These are phyloP conservation scores for Aleiodes leptofemur DNA, from an alignment of 2,888 invertebrate species.

Conservation along the genomic window DNA sequence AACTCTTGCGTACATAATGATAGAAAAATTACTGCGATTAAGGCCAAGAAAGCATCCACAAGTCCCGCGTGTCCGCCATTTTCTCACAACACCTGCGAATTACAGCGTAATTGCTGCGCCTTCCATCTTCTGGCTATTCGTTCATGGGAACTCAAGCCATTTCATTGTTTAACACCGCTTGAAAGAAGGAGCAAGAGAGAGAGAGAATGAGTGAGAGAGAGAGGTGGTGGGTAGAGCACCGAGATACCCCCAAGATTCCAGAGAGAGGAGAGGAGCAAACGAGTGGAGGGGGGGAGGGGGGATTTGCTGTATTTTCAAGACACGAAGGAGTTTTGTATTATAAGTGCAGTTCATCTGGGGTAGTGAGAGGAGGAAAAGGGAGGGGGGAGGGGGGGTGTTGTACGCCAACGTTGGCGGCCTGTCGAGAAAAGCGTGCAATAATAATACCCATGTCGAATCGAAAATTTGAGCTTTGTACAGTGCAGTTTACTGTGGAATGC, in stretches of 20 bases:
- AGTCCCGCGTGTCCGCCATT: conserved; percentile 65
- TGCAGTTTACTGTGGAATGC: conserved; percentile 47
- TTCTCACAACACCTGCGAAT: conserved; percentile 74
- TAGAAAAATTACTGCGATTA: conserved; percentile 73
- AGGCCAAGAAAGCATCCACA: conserved; percentile 69
- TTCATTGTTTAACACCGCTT: conserved; percentile 69
- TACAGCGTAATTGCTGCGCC: conserved; percentile 72
- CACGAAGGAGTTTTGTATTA: conserved; percentile 36
- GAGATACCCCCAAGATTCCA: background rate
- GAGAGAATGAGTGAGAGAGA: background rate
- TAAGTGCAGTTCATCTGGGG: conserved; percentile 16
- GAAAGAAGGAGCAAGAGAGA: conserved; percentile 22
- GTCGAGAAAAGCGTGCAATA: conserved; percentile 47
- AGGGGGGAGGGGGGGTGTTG: background rate
- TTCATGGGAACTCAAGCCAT: conserved; percentile 70
- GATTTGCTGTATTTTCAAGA: conserved; percentile 23
- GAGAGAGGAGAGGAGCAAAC: background rate
- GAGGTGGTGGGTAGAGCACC: conserved; percentile 19
- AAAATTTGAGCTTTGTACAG: conserved; percentile 60
- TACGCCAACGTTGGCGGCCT: conserved; percentile 42
- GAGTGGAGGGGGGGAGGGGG: background rate
- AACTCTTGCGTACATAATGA: conserved; percentile 63
- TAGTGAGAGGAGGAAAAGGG: no score
- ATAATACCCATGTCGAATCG: conserved; percentile 71
- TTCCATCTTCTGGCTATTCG: conserved; percentile 63